These are phyloP conservation scores for Cyphomyrus plagiostoma DNA, from an alignment of 2,113 vertebrate species.

Conservation along the genomic window DNA sequence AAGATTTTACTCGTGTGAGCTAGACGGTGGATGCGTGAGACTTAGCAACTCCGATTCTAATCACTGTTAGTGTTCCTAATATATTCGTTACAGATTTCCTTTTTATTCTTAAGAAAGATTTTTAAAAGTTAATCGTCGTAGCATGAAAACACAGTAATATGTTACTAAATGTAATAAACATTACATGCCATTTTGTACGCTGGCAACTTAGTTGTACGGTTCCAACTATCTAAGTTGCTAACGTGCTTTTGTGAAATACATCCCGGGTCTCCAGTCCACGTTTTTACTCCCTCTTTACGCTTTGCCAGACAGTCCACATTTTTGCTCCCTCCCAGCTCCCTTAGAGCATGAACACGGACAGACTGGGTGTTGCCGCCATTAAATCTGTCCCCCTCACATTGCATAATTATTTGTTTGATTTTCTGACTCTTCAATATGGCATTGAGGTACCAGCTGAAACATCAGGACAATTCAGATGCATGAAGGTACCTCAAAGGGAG, in stretches of 20 bases:
- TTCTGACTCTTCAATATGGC: background rate
- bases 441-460: conserved; percentile 4
- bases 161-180: background rate
- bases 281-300: background rate
- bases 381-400: no score
- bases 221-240: background rate
- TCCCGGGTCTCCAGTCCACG: no score
- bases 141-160: background rate
- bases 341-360: background rate
- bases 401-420: no score
- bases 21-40: no score
- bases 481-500: conserved; percentile 17
- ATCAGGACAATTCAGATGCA: conserved; percentile 7
- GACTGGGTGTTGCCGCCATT: background rate
- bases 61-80: background rate
- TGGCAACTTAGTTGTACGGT: background rate
- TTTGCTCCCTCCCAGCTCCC: background rate
- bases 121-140: background rate
- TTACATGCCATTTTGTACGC: background rate
- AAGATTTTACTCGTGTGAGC: no score
- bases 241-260: background rate
- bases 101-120: background rate
- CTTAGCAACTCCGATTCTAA: no score
- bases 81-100: background rate
- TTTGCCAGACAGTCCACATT: background rate